phyloP scores from a whole-genome alignment of 2,888 invertebrate species.

The Galerucella calmariensis region DNA sequence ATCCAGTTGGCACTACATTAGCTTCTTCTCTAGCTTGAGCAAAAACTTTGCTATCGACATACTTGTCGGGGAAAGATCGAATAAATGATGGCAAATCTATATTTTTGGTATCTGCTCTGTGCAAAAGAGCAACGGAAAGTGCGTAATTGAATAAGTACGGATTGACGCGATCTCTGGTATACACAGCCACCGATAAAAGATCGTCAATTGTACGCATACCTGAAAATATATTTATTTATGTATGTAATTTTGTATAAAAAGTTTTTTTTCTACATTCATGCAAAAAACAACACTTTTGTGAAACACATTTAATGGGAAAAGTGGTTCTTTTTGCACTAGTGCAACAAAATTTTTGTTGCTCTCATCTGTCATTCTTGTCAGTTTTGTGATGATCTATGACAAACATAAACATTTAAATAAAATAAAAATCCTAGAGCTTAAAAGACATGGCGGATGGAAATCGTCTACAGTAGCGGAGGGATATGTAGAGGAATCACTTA shows the following conservation, averaged over 20 bases:
- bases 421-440: too few species aligned
- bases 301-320: too few species aligned
- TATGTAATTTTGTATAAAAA: not conserved
- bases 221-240: slow-evolving; percentile 3
- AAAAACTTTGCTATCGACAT: slow-evolving; percentile 80
- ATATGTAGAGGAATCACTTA: too few species aligned
- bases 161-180: slow-evolving; percentile 79
- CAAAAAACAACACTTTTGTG: too few species aligned
- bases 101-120: slow-evolving; percentile 77
- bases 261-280: too few species aligned
- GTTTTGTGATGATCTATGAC: too few species aligned
- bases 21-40: slow-evolving; percentile 76
- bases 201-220: slow-evolving; percentile 72
- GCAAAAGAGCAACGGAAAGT: slow-evolving; percentile 79
- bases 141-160: slow-evolving; percentile 85
- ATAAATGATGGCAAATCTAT: slow-evolving; percentile 78
- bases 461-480: too few species aligned
- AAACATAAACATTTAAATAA: too few species aligned
- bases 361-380: too few species aligned
- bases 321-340: too few species aligned
- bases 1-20: slow-evolving; percentile 70
- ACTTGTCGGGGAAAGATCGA: slow-evolving; percentile 85
- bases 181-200: slow-evolving; percentile 77
- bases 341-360: too few species aligned
- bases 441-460: too few species aligned